Percentiles rank a stretch among this genome's conserved stretches.
Evolutionary conservation across 30 jellyfish, hydroid and myxozoan species (phyloP).

Genomic region (Aurelia sp.): DNA sequence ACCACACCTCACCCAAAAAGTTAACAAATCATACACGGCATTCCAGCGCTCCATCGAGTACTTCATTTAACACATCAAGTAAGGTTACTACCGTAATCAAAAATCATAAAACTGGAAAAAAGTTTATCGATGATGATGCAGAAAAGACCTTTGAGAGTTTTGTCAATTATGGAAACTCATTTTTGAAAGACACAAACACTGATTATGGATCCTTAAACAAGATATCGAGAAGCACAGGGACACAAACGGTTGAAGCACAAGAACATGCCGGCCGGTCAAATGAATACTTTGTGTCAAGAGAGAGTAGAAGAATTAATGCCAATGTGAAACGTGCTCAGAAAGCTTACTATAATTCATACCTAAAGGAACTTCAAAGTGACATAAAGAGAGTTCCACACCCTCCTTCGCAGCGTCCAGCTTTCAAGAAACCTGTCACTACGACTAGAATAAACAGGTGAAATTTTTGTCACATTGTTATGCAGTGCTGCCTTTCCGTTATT

Average conservation of each 20-base stretch:
- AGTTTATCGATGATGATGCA: conserved; percentile 13
- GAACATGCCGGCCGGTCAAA: background rate
- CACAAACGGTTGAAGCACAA: conserved; percentile 25
- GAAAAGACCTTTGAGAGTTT: conserved; percentile 57
- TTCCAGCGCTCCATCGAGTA: conserved; percentile 69
- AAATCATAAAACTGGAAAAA: background rate
- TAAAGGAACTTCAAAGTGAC: conserved; percentile 49
- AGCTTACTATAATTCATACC: conserved; percentile 57
- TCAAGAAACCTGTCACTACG: conserved; percentile 58
- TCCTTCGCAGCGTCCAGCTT: conserved; percentile 61
- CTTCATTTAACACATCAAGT: background rate
- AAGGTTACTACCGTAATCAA: background rate
- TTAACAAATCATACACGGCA: conserved; percentile 38
- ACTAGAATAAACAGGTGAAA: conserved; percentile 56
- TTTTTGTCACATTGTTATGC: background rate
- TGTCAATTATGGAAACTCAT: conserved; percentile 18
- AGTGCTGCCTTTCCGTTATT: too few species aligned
- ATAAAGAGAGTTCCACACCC: conserved; percentile 57
- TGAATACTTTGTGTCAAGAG: conserved; percentile 47
- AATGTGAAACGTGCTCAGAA: conserved; percentile 63
- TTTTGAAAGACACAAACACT: background rate
- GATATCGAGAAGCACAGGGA: conserved; percentile 16
- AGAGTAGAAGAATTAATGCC: conserved; percentile 54
- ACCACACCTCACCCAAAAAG: conserved; percentile 10
- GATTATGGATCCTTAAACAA: conserved; percentile 3